These are phyloP conservation scores for Notoglanidium macrostoma DNA, from an alignment of 2,797 vertebrate genomes.

Conservation along the genomic window DNA sequence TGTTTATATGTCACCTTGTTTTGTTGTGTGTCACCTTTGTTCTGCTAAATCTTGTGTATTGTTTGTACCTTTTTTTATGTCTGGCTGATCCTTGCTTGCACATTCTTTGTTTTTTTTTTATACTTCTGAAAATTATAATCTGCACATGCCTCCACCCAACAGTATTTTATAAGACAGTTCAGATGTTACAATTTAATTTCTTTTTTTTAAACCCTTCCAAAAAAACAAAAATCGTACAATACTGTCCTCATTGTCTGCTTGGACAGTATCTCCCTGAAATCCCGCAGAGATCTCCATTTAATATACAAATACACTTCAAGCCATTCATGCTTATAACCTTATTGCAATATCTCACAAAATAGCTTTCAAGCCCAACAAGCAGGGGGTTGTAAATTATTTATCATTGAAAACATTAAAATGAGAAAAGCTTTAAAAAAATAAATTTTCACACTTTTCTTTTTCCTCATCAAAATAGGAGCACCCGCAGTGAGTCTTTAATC, in stretches of 20 bases:
- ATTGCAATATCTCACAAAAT: neutral
- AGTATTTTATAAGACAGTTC: neutral
- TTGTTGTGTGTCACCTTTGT: neutral
- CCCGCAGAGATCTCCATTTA: neutral
- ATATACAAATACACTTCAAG: neutral
- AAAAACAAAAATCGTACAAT: neutral
- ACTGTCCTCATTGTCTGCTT: neutral
- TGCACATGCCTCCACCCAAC: neutral
- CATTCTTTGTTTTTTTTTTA: neutral
- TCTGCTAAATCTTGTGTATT: neutral
- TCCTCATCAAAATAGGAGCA: neutral
- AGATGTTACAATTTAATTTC: neutral
- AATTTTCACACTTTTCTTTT: neutral
- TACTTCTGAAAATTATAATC: neutral
- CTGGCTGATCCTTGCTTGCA: neutral
- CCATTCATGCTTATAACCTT: neutral
- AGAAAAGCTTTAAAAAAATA: neutral
- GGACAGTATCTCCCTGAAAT: neutral
- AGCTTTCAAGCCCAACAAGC: constrained; percentile 18
- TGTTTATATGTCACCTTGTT: neutral
- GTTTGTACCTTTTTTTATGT: neutral
- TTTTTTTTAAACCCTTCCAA: neutral
- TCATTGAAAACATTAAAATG: neutral
- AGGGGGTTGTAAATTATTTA: neutral
- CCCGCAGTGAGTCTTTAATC: constrained; percentile 5